phyloP scores from a whole-genome alignment of 1,140 invertebrate genomes.

The Orussus abietinus region DNA sequence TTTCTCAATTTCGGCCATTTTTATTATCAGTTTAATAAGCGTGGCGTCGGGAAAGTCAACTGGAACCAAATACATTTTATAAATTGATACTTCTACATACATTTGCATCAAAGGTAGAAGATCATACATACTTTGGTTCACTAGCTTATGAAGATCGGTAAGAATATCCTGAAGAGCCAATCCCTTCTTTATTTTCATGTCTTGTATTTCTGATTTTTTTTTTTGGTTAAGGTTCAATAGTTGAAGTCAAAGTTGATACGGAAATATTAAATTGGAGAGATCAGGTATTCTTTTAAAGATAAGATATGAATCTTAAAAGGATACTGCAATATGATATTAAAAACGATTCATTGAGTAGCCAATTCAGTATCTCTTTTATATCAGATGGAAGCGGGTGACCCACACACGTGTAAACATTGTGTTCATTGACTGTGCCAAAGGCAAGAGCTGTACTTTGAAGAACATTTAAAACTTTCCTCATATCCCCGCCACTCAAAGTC shows the following conservation, averaged over 20 bases:
- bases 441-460: slow-evolving; percentile 88
- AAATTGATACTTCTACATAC: slow-evolving; percentile 3
- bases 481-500: slow-evolving; percentile 91
- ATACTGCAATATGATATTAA: slow-evolving; percentile 79
- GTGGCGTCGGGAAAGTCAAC: slow-evolving; percentile 78
- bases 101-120: slow-evolving; percentile 3
- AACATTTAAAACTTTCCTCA: slow-evolving; percentile 96
- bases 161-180: slow-evolving; percentile 87
- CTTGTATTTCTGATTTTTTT: slow-evolving; percentile 67
- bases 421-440: slow-evolving; percentile 81
- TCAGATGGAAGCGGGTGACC: slow-evolving; percentile 90
- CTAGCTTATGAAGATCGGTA: slow-evolving; percentile 78
- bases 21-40: slow-evolving; percentile 70
- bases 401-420: slow-evolving; percentile 93
- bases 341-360: slow-evolving; percentile 85
- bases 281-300: slow-evolving; percentile 24
- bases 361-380: slow-evolving; percentile 85
- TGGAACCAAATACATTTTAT: slow-evolving; percentile 51
- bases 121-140: slow-evolving; percentile 76
- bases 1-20: slow-evolving; percentile 80
- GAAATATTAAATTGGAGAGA: slow-evolving; percentile 8
- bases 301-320: slow-evolving; percentile 44
- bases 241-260: slow-evolving; percentile 3
- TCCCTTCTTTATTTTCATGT: slow-evolving; percentile 82
- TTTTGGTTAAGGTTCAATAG: slow-evolving; percentile 27